phyloP scores from a whole-genome alignment of 2,797 vertebrate genomes.

The Epinephelus coioides region DNA sequence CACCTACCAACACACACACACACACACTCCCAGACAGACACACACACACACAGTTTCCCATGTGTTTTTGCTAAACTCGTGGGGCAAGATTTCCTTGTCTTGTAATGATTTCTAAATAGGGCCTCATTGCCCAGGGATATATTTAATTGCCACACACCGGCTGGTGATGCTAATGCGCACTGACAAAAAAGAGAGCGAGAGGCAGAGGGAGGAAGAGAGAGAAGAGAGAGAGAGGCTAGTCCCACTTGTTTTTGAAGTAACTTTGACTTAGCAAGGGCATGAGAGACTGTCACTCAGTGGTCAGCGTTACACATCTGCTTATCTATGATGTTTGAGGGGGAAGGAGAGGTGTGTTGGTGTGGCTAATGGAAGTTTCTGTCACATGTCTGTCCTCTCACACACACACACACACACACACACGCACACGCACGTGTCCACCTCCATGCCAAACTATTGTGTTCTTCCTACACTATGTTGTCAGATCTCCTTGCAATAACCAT shows the following conservation, averaged over 20 bases:
- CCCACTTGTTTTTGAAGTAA: conserved; percentile 68
- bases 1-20: conserved; percentile 9
- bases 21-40: conserved; percentile 3
- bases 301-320: conserved; percentile 29
- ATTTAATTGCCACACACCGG: conserved; percentile 85
- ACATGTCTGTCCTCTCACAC: conserved; percentile 15
- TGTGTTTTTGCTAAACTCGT: conserved; percentile 68
- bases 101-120: conserved; percentile 87
- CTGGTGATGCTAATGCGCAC: conserved; percentile 83
- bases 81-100: conserved; percentile 79
- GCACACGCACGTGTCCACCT: conserved; percentile 20
- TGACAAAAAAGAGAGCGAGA: conserved; percentile 72
- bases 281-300: conserved; percentile 50
- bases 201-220: conserved; percentile 8
- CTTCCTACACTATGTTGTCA: conserved; percentile 17
- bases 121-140: conserved; percentile 81
- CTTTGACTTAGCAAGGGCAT: conserved; percentile 72
- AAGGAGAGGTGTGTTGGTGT: neutral
- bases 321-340: conserved; percentile 13
- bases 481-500: conserved; percentile 22
- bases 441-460: conserved; percentile 37
- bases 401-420: neutral
- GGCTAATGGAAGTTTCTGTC: conserved; percentile 29
- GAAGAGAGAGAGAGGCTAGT: conserved; percentile 35
- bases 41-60: conserved; percentile 36